Evolutionary conservation across 2,888 invertebrate genomes (phyloP).

Genomic region (Troglohyphantes excavatus): DNA sequence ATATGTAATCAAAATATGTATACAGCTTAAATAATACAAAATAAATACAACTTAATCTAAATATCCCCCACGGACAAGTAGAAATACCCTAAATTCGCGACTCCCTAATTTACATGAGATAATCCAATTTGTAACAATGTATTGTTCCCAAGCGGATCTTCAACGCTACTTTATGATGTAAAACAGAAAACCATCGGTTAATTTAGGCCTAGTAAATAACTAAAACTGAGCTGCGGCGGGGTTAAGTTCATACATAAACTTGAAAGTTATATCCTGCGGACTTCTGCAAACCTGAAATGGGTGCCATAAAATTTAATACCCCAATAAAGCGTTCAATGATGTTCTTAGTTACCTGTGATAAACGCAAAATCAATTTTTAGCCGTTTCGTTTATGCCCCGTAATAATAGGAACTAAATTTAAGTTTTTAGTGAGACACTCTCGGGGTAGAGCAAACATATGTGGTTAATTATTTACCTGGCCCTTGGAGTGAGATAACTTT

Average conservation of each 20-base stretch:
- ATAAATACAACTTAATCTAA: too few relatives aligned
- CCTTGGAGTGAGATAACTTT: slow-evolving; percentile 11
- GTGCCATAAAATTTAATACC: slow-evolving; percentile 63
- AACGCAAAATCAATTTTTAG: slow-evolving; percentile 51
- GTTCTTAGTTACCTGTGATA: slow-evolving; percentile 45
- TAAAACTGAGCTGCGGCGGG: neutral
- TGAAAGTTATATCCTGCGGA: neutral
- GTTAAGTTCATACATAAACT: neutral
- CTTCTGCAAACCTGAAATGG: neutral
- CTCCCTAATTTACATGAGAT: too few relatives aligned
- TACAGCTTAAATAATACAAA: too few relatives aligned
- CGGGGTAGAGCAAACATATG: slow-evolving; percentile 42
- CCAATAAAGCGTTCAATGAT: slow-evolving; percentile 61
- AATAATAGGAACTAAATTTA: slow-evolving; percentile 44
- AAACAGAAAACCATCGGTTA: slow-evolving; percentile 19
- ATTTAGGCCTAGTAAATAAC: slow-evolving; percentile 35
- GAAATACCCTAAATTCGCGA: too few relatives aligned
- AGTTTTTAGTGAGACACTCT: slow-evolving; percentile 38
- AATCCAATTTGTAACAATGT: too few relatives aligned
- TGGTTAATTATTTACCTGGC: slow-evolving; percentile 43
- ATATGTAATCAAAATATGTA: too few relatives aligned
- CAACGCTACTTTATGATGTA: neutral
- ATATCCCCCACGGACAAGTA: too few relatives aligned
- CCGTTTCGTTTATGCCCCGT: slow-evolving; percentile 13
- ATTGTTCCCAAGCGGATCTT: neutral